A percentile compares a stretch with the other conserved stretches of the same genome.
Conservation (phyloP, 2,888 invertebrate species). For the Galeopsomyia nigrocyanea region DNA sequence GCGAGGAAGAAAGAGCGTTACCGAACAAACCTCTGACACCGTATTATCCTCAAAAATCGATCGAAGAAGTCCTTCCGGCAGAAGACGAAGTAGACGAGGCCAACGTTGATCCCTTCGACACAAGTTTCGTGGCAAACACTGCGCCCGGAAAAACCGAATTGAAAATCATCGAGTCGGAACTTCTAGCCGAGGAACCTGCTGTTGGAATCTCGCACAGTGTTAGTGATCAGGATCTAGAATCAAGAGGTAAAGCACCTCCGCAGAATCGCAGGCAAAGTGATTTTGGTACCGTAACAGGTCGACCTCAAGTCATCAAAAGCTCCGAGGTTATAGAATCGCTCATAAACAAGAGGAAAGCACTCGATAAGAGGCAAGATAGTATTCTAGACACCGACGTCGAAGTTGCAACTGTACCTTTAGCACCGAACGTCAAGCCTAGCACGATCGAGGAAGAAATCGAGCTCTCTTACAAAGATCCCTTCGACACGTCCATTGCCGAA, state of each 20-base stretch:
- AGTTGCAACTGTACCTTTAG: conserved; percentile 80
- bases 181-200: conserved; percentile 59
- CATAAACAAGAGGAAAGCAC: conserved; percentile 39
- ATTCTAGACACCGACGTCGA: conserved; percentile 72
- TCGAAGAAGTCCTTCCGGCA: conserved; percentile 73
- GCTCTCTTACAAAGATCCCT: conserved; percentile 79
- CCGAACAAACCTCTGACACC: conserved; percentile 83
- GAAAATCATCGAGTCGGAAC: conserved; percentile 72
- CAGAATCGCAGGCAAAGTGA: conserved; percentile 72
- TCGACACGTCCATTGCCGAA: conserved; percentile 87
- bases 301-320: conserved; percentile 48
- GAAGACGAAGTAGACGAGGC: conserved; percentile 68
- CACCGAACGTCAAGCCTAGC: conserved; percentile 71
- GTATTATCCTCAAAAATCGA: conserved; percentile 76
- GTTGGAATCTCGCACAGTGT: conserved; percentile 69
- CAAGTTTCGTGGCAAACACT: conserved; percentile 72
- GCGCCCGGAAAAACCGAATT: conserved; percentile 74
- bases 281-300: conserved; percentile 51
- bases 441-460: conserved; percentile 66
- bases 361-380: conserved; percentile 60
- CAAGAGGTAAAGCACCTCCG: conserved; percentile 65
- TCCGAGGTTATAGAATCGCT: conserved; percentile 45
- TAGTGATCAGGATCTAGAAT: conserved; percentile 77
- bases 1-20: conserved; percentile 74
- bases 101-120: conserved; percentile 78